Evolutionary conservation across 2,113 vertebrate species (phyloP).

Genomic region (Micromys minutus): DNA sequence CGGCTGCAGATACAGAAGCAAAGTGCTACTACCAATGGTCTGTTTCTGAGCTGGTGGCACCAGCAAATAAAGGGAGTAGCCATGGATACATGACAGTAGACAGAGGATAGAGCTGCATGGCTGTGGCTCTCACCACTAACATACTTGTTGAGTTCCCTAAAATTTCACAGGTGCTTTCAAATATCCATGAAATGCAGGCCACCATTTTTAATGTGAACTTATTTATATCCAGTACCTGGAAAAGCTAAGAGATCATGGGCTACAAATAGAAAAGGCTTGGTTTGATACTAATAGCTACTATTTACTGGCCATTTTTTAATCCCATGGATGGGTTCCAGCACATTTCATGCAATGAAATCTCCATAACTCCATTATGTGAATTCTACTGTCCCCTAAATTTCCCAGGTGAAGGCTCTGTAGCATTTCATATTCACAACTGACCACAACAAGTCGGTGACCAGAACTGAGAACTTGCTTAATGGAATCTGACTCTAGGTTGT

Average conservation of each 20-base stretch:
- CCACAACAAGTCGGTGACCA: not conserved
- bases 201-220: not conserved
- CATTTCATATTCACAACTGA: not conserved
- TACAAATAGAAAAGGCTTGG: not conserved
- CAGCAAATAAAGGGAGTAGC: not conserved
- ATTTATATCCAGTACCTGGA: not conserved
- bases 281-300: not conserved
- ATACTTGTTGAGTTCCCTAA: not conserved
- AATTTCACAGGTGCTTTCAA: not conserved
- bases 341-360: not conserved
- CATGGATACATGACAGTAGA: not conserved
- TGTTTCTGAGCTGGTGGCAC: not conserved
- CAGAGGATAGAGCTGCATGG: not conserved
- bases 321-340: not conserved
- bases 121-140: not conserved
- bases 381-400: not conserved
- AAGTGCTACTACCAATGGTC: not conserved
- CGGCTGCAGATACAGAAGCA: not conserved
- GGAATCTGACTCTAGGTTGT: not conserved
- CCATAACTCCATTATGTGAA: not conserved
- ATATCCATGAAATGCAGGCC: not conserved
- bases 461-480: not conserved
- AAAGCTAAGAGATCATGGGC: not conserved
- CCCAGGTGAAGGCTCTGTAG: not conserved
- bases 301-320: conserved; percentile 12